Conservation (phyloP, 2,888 invertebrate species). For the Salticus scenicus region DNA sequence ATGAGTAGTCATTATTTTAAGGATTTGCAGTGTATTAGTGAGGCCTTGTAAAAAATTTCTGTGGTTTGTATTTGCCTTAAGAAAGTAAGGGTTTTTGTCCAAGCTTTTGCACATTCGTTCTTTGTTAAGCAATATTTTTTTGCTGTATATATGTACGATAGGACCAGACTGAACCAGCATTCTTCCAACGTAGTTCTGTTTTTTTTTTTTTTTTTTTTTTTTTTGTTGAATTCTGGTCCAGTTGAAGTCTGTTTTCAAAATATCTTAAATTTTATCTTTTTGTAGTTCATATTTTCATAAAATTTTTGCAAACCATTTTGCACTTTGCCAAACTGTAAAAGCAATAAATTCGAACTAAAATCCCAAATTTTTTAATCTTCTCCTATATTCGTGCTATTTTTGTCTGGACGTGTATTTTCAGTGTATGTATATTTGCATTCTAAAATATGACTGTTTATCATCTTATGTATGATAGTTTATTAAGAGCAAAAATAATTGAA, state of each 20-base stretch:
- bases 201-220: too few relatives aligned
- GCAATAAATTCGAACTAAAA: constrained; percentile 58
- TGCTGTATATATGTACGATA: constrained; percentile 34
- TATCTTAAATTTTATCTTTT: constrained; percentile 53
- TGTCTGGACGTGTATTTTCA: constrained; percentile 10
- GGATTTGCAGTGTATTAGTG: constrained; percentile 28
- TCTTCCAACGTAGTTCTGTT: neutral
- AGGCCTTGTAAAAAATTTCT: constrained; percentile 56
- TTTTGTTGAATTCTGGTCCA: constrained; percentile 8
- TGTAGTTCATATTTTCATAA: constrained; percentile 67
- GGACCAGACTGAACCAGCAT: constrained; percentile 21
- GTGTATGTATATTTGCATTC: neutral
- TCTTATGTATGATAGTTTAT: too few relatives aligned
- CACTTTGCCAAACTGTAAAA: constrained; percentile 66
- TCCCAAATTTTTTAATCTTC: constrained; percentile 21
- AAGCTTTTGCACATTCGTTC: constrained; percentile 55
- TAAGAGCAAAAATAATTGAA: too few relatives aligned
- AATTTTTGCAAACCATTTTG: constrained; percentile 65
- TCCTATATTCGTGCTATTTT: constrained; percentile 1
- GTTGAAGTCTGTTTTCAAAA: constrained; percentile 47
- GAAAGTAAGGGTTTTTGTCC: constrained; percentile 49
- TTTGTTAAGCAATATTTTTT: constrained; percentile 55
- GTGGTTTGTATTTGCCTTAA: constrained; percentile 63
- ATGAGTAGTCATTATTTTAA: constrained; percentile 1
- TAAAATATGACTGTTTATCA: too few relatives aligned